Evolutionary conservation across 2,113 vertebrate species (phyloP).

Genomic region (Epinephelus moara): DNA sequence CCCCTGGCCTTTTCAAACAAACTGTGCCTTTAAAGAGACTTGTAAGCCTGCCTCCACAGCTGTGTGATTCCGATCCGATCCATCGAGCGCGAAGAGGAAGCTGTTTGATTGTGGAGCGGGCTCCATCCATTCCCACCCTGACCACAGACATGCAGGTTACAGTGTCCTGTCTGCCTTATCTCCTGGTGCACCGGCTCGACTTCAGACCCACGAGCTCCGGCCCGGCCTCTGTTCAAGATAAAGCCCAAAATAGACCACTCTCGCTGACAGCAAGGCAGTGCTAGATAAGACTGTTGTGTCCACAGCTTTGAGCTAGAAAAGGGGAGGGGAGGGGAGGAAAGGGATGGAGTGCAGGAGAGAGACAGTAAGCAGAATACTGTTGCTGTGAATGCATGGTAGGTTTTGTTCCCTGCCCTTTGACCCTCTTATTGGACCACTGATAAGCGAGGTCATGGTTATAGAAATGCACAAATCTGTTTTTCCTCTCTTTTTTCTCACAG

Average conservation of each 20-base stretch:
- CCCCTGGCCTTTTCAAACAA: conserved; percentile 37
- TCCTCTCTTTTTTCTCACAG: conserved; percentile 37
- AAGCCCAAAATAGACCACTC: conserved; percentile 81
- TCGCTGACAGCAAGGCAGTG: conserved; percentile 75
- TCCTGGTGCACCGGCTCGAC: conserved; percentile 62
- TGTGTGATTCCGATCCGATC: conserved; percentile 67
- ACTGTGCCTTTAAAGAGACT: conserved; percentile 46
- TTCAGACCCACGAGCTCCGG: conserved; percentile 72
- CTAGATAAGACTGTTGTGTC: conserved; percentile 81
- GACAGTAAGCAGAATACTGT: conserved; percentile 31
- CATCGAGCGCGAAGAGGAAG: conserved; percentile 67
- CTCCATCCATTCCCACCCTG: conserved; percentile 72
- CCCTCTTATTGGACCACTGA: conserved; percentile 59
- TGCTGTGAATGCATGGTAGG: conserved; percentile 5
- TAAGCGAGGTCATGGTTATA: conserved; percentile 41
- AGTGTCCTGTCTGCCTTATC: conserved; percentile 83
- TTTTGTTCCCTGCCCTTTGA: conserved; percentile 49
- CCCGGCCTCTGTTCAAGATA: conserved; percentile 78
- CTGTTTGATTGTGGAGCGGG: conserved; percentile 62
- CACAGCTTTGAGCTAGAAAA: conserved; percentile 61
- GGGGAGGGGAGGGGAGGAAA: not conserved
- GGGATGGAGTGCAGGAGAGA: conserved; percentile 7
- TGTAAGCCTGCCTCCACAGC: conserved; percentile 51
- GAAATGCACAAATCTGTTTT: conserved; percentile 43
- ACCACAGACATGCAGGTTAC: conserved; percentile 77